phyloP scores from a whole-genome alignment of 2,113 vertebrate species.

The Pongo pygmaeus region DNA sequence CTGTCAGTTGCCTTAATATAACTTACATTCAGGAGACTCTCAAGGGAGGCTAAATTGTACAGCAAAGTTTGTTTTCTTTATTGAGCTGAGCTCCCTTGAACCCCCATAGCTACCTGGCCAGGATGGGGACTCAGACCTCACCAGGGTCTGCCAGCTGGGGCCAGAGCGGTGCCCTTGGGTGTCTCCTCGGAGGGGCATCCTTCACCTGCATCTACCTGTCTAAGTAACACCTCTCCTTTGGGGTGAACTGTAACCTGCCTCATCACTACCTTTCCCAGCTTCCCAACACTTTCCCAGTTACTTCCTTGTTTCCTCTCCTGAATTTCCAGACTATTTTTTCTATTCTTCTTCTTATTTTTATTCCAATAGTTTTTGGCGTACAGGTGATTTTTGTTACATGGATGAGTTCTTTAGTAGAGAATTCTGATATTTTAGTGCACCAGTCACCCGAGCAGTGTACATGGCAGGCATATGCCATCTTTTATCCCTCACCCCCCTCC shows the following conservation, averaged over 20 bases:
- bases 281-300: not conserved
- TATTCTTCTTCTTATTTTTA: not conserved
- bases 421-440: too few species aligned
- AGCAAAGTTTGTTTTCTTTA: not conserved
- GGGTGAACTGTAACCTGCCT: not conserved
- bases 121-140: not conserved
- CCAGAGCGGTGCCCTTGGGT: accelerated
- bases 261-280: not conserved
- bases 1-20: not conserved
- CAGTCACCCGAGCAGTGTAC: too few species aligned
- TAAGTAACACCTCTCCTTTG: accelerated
- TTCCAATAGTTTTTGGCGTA: too few species aligned
- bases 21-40: not conserved
- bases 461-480: too few species aligned
- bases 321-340: not conserved
- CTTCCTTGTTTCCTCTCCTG: accelerated
- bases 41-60: not conserved
- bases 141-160: not conserved
- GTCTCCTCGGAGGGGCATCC: not conserved
- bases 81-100: not conserved
- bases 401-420: too few species aligned
- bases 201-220: not conserved
- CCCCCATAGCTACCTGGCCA: not conserved
- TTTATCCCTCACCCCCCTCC: too few species aligned
- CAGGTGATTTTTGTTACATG: too few species aligned